Base-by-base conservation (phyloP, 2,888 invertebrate genomes). In the Heliconius sara region DNA sequence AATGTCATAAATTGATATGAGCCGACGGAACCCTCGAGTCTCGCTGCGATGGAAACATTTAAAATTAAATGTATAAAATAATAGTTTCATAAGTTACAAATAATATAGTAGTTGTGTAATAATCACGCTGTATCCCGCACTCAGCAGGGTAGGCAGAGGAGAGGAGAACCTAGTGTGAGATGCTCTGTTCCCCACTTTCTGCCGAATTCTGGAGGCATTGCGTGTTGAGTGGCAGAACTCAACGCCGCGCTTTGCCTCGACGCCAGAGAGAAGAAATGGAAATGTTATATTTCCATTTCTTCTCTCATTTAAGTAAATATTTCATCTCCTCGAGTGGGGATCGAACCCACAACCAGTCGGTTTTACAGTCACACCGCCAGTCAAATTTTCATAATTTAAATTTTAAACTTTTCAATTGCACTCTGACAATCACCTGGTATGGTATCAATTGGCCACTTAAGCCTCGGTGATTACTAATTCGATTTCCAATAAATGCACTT, bases 51-150 rank as follows among this genome's bases (percentile, higher is more conserved):
- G 27, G 43, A 5, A 65, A 43, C 27, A 25, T 75, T 43, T 16
- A 65, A 43, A 43, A 75, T 75, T 65, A 65, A 75, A 65, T 75
- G 43, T 43, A 75, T 65, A 65, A 65, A 65, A 75, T 65, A 60
- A 63, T 19, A 43, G 65, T 75, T 65, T 65, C 43, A n/a, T 22
- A 75, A 75, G 75, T 65, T 65, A 65, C 65, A 25, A 43, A 65
- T 75, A 65, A 75, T 75, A 75, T 75, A 43, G 9, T 65, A 65
- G 65, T 75, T 75, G 16, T 65, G 39, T 73, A 27, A 22, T 60
- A 27, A 27, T 27, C 27, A 27, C 27, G 27, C 27, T 2, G 27
- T 27, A 27, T 27, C 27, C 27, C 27, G 27, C 27, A 27, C 27
- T 2, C 27, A 27, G 27, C 27, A 27, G 27, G 27, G 27, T 27